A percentile compares a stretch with the other conserved stretches of the same genome.
These are phyloP conservation scores for Mamestra configurata DNA, from an alignment of 1,140 invertebrate genomes.

Conservation along the genomic window DNA sequence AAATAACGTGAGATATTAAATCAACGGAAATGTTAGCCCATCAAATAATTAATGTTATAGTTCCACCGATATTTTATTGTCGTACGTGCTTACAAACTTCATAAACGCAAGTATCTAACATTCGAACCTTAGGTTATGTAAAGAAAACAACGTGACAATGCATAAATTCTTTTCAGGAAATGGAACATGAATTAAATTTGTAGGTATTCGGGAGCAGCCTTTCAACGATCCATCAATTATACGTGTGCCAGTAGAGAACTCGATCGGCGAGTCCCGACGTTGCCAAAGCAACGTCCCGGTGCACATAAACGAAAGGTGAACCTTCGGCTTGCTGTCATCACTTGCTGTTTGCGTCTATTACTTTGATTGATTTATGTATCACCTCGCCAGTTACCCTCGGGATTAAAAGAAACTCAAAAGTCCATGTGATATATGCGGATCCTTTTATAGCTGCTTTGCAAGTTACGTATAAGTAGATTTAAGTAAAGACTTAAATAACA, in stretches of 20 bases:
- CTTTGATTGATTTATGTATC: constrained; percentile 9
- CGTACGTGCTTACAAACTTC: constrained; percentile 1
- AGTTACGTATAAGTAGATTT: neutral
- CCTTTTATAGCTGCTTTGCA: neutral
- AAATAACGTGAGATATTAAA: neutral
- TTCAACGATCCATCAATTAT: constrained; percentile 32
- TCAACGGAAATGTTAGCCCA: neutral
- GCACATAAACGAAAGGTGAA: constrained; percentile 12
- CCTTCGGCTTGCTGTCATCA: constrained; percentile 11
- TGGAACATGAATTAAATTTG: neutral
- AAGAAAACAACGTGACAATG: neutral
- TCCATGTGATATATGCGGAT: neutral
- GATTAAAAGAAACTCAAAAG: neutral
- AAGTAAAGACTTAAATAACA: constrained; percentile 11
- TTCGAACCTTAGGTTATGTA: neutral
- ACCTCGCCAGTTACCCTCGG: neutral
- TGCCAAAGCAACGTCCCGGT: constrained; percentile 17
- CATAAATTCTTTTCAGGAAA: constrained; percentile 20
- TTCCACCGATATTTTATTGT: neutral
- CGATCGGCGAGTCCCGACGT: neutral
- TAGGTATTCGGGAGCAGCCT: constrained; percentile 21
- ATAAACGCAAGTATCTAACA: neutral
- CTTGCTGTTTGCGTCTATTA: constrained; percentile 1
- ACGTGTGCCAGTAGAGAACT: neutral
- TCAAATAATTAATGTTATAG: neutral